A percentile compares a stretch with the other conserved stretches of the same genome.
Conservation (phyloP, 2,888 invertebrate species). For the Eretmocerus hayati region DNA sequence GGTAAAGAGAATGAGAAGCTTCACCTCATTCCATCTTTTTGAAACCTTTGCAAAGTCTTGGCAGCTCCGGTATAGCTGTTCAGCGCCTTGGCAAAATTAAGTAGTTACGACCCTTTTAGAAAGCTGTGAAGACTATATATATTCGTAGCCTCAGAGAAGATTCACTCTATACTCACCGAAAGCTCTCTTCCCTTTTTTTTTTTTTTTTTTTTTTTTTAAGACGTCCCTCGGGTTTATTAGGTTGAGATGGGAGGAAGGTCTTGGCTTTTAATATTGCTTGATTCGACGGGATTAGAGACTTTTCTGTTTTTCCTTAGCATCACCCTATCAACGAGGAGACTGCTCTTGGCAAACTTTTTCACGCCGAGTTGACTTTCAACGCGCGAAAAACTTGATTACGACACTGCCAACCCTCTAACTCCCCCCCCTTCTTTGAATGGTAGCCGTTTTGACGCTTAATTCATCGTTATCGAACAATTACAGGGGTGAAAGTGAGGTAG, state of each 20-base stretch:
- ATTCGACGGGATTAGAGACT: conserved; percentile 40
- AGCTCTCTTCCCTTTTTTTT: conserved; percentile 10
- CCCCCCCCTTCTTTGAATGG: conserved; percentile 17
- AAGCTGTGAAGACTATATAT: too few relatives aligned
- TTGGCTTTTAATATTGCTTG: conserved; percentile 37
- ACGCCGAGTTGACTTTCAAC: neutral
- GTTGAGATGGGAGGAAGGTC: conserved; percentile 31
- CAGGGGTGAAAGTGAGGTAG: too few relatives aligned
- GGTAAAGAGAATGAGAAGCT: too few relatives aligned
- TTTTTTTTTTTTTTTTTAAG: conserved; percentile 31
- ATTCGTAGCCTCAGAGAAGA: too few relatives aligned
- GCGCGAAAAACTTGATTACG: conserved; percentile 19
- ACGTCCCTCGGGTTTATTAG: conserved; percentile 34
- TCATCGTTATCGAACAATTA: too few relatives aligned
- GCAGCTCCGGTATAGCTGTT: neutral
- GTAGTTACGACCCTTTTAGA: conserved; percentile 37
- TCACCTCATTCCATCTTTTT: too few relatives aligned
- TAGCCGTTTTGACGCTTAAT: conserved; percentile 18
- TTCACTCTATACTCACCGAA: conserved; percentile 17
- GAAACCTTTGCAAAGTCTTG: neutral
- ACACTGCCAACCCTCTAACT: too few relatives aligned
- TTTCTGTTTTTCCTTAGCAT: conserved; percentile 27
- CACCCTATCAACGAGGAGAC: conserved; percentile 15
- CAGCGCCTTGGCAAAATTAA: conserved; percentile 35
- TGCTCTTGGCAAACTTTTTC: neutral